Conservation (phyloP, 2,113 vertebrate species). For the Dasyornis broadbenti region DNA sequence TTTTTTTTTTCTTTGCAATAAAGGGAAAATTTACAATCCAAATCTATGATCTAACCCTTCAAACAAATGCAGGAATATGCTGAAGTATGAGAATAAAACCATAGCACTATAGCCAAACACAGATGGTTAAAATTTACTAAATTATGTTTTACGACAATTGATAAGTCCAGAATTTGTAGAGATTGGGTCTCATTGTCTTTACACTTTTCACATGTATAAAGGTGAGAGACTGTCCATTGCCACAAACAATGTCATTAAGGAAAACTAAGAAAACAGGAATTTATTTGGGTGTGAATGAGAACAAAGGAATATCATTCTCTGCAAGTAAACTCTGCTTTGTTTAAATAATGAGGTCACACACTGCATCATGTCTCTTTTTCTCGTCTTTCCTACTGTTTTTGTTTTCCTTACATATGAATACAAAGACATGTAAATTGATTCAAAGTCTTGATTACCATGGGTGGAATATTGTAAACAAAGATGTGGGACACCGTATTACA, state of each 20-base stretch:
- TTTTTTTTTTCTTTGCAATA: not conserved
- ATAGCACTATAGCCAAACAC: not conserved
- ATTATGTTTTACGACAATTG: not conserved
- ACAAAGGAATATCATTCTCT: not conserved
- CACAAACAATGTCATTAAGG: not conserved
- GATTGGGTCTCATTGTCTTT: not conserved
- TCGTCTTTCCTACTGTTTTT: not conserved
- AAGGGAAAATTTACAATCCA: not conserved
- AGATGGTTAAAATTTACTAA: not conserved
- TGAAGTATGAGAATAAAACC: not conserved
- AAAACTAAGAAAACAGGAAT: not conserved
- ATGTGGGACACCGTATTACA: not conserved
- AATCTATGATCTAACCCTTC: not conserved
- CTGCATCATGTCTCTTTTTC: not conserved
- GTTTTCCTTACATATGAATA: not conserved
- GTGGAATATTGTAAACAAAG: not conserved
- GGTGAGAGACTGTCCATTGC: not conserved
- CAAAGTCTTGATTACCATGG: not conserved
- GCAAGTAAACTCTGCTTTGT: not conserved
- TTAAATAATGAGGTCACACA: not conserved
- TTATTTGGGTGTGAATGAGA: not conserved
- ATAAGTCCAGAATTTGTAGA: not conserved
- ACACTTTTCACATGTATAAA: not conserved
- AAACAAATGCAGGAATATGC: not conserved
- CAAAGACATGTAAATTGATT: not conserved